These are phyloP conservation scores for Potamarius usumacintae DNA, from an alignment of 2,113 vertebrate genomes.

Conservation along the genomic window DNA sequence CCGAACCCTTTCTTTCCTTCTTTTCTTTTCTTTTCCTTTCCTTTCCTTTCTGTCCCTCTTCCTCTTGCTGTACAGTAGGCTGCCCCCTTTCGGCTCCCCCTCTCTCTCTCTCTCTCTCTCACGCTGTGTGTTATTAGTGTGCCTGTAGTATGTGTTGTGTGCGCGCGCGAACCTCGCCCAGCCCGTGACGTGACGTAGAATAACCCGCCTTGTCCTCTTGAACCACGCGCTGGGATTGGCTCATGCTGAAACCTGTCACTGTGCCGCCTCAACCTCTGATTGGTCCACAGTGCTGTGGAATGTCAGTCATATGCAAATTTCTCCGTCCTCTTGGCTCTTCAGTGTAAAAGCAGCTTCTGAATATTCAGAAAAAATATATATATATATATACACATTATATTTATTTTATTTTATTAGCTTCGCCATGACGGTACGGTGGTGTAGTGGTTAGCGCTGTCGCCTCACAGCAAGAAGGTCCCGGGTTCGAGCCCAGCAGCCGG, in stretches of 20 bases:
- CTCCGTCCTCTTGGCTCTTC: slow-evolving; percentile 24
- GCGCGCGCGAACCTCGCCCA: slow-evolving; percentile 78
- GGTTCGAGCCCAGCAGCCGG: too few relatives aligned
- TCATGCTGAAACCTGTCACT: slow-evolving; percentile 49
- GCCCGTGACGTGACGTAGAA: slow-evolving; percentile 53
- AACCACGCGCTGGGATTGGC: slow-evolving; percentile 60
- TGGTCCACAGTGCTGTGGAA: slow-evolving; percentile 72
- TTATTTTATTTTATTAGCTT: too few relatives aligned
- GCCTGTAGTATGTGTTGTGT: neutral
- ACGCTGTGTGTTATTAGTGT: slow-evolving; percentile 55
- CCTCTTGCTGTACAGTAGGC: slow-evolving; percentile 75
- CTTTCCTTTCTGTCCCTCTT: slow-evolving; percentile 61
- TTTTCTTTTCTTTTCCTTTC: slow-evolving; percentile 47
- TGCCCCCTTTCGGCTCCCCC: slow-evolving; percentile 60
- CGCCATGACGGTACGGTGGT: too few relatives aligned
- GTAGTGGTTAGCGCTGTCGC: too few relatives aligned
- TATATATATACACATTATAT: too few relatives aligned
- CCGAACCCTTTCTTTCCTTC: slow-evolving; percentile 38
- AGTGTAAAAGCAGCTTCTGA: slow-evolving; percentile 35
- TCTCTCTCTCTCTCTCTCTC: too few relatives aligned
- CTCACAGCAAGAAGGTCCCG: too few relatives aligned
- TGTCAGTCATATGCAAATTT: slow-evolving; percentile 83
- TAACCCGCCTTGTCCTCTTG: slow-evolving; percentile 63
- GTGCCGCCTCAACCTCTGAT: slow-evolving; percentile 57
- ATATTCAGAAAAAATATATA: slow-evolving; percentile 41